Percentiles rank a stretch among this genome's conserved stretches.
These are phyloP conservation scores for Sceliomorpha sp. DNA, from an alignment of 2,888 invertebrate species.

Conservation along the genomic window DNA sequence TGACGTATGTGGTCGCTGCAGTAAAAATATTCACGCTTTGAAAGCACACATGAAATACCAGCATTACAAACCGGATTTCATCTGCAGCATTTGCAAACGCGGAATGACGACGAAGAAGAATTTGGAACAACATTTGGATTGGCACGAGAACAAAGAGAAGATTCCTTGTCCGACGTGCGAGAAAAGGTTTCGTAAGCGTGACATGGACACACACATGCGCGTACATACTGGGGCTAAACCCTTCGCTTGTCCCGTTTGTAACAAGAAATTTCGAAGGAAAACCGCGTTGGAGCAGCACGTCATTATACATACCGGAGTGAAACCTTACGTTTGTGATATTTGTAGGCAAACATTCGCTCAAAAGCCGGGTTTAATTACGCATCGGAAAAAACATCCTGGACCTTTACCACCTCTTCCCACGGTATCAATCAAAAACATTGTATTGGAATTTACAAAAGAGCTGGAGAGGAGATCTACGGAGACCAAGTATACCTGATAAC, in stretches of 20 bases:
- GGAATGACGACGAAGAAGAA: conserved; percentile 63
- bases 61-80: conserved; percentile 32
- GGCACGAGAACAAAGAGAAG: conserved; percentile 40
- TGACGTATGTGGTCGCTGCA: conserved; percentile 67
- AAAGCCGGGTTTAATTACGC: conserved; percentile 61
- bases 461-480: not conserved
- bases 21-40: conserved; percentile 65
- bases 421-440: conserved; percentile 61
- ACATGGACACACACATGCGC: conserved; percentile 67
- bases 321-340: conserved; percentile 60
- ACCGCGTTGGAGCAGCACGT: conserved; percentile 55
- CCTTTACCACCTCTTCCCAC: conserved; percentile 56
- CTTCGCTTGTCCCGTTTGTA: conserved; percentile 68
- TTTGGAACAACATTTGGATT: conserved; percentile 54
- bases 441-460: conserved; percentile 9
- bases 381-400: conserved; percentile 61
- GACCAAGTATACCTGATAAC: too few relatives aligned
- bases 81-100: conserved; percentile 64
- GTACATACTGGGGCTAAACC: conserved; percentile 71
- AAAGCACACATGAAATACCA: conserved; percentile 68
- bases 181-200: conserved; percentile 58
- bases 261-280: conserved; percentile 52
- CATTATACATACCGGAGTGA: conserved; percentile 57
- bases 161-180: conserved; percentile 58
- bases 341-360: conserved; percentile 64